Conservation (phyloP, 64 coral and sea anemone species). For the Dendrophyllia cribrosa region DNA sequence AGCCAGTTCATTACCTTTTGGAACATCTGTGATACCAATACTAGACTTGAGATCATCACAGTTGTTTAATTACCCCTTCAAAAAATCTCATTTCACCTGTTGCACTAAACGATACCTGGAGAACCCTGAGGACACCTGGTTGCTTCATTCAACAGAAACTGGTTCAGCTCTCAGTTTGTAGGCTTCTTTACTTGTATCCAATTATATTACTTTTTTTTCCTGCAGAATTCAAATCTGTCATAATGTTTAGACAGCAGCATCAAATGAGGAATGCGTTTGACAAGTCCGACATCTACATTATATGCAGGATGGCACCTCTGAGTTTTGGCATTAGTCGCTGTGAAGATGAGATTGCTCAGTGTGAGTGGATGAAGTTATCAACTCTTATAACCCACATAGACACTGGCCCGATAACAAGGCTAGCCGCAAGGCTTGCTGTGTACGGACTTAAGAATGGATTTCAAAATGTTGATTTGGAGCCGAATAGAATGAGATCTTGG, state of each 20-base stretch:
- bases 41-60: too few species aligned
- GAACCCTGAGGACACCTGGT: too few species aligned
- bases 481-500: conserved; percentile 73
- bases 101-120: too few species aligned
- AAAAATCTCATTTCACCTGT: too few species aligned
- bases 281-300: conserved; percentile 87
- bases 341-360: conserved; percentile 79
- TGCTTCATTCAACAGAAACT: too few species aligned
- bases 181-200: too few species aligned
- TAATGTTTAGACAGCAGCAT: conserved; percentile 91
- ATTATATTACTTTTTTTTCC: neutral
- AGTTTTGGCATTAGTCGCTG: conserved; percentile 75
- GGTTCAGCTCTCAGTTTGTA: too few species aligned
- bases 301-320: conserved; percentile 80
- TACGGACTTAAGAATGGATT: conserved; percentile 84
- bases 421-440: conserved; percentile 72
- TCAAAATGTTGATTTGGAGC: conserved; percentile 87
- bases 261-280: conserved; percentile 81
- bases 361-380: conserved; percentile 89
- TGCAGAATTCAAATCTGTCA: conserved; percentile 84
- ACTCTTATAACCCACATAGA: conserved; percentile 68
- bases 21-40: too few species aligned
- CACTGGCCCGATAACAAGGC: conserved; percentile 75
- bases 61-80: too few species aligned
- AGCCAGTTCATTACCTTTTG: too few species aligned